Evolutionary conservation across 2,888 invertebrate species (phyloP), one percentile per base, ranked within the genome.

Genomic region (Oeneis ivallda): DNA sequence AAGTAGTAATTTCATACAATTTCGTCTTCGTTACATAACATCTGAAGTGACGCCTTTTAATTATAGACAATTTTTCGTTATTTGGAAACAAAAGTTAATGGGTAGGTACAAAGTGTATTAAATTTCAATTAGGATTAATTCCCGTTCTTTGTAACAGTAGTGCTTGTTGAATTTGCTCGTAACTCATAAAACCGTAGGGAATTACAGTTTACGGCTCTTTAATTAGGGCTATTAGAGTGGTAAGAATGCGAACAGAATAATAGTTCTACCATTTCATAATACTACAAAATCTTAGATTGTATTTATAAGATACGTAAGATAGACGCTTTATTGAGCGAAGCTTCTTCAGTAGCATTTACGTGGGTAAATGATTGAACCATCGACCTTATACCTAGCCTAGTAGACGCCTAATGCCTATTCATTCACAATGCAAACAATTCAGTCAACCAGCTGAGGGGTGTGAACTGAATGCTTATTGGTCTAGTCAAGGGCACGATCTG

Each of bases 1-100:
- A 60, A 79, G 80, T 75, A 77, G 83, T 79, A 85, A 86, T 87
- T 87, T 83, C 67, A 74, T 82, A 80, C 82, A 84, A 87, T 85
- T 80, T 78, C 75, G 73, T 70, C 76, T 77, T 81, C 77, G 79
- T 79, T 81, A 78, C 58, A 78, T 79, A 75, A 80, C 59, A 70
- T 70, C 64, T 65, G 58, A 78, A 79, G 79, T 76, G 78, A 80
- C 81, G 77, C 81, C 78, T 82, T 82, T 76, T 85, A 84, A 87
- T 86, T 82, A 82, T 75, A 78, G 76, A 74, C 80, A 79, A 79
- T 79, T 78, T 53, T 45, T 47, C 5, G 34, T 52, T 39, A 54
- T 58, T 56, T 60, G 39, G 52, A 26, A 26, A 9, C 34, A 32
- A 26, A 49, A 47, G 13, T 15, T 61, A 59, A 64, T 57, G 43